Evolutionary conservation across 1,140 invertebrate species (phyloP).

Genomic region (Stegodyphus dumicola): DNA sequence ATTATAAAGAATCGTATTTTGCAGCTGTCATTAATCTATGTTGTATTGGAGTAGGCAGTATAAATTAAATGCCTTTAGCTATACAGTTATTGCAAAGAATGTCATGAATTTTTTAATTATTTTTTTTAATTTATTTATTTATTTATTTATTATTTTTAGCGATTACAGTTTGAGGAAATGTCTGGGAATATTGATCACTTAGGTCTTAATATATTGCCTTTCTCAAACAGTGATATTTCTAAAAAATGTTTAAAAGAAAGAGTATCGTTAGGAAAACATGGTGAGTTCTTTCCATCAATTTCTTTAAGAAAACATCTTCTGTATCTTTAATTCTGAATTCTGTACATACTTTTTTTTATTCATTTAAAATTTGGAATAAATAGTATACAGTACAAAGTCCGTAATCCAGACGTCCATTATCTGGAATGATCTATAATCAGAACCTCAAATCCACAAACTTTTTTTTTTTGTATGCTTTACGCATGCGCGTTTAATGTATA

Average conservation of each 20-base stretch:
- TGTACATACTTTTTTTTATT: too few species aligned
- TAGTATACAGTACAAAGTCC: too few species aligned
- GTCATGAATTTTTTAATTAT: conserved; percentile 7
- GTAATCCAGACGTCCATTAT: too few species aligned
- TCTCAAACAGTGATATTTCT: conserved; percentile 38
- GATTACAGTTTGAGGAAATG: conserved; percentile 76
- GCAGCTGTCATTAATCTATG: too few species aligned
- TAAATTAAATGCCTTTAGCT: background rate
- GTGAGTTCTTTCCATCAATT: conserved; percentile 37
- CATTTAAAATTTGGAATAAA: too few species aligned
- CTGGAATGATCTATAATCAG: too few species aligned
- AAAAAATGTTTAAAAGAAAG: conserved; percentile 39
- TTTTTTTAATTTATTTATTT: conserved; percentile 59
- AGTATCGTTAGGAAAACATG: conserved; percentile 65
- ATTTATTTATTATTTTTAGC: conserved; percentile 70
- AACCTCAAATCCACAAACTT: too few species aligned
- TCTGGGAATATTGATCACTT: conserved; percentile 76
- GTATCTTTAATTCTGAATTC: background rate
- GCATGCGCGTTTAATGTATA: too few species aligned
- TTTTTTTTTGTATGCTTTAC: too few species aligned
- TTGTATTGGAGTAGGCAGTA: background rate
- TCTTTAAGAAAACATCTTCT: background rate
- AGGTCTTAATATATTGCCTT: conserved; percentile 70
- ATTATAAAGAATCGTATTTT: too few species aligned
- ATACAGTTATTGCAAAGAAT: background rate